Base-by-base conservation (phyloP, 2,888 invertebrate genomes). In the Meiosimyza decipiens region DNA sequence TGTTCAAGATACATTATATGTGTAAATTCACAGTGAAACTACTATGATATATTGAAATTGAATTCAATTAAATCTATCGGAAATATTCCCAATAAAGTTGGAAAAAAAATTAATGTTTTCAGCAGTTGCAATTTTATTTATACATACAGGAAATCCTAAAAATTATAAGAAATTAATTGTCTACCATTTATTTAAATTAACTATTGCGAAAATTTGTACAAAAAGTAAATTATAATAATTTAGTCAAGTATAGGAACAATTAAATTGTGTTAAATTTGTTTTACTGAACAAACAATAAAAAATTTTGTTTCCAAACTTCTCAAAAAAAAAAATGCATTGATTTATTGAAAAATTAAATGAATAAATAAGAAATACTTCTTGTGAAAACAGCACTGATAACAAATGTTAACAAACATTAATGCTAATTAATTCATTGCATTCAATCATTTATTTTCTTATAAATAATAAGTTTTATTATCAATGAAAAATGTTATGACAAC, bases 391-490 rank as follows among this genome's bases (percentile, higher is more conserved):
- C 15, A 73, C 60, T 40, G 40, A 12, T 51, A 64, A 73, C 52
- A 22, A 65, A 51, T 67, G 54, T 65, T 54, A 28, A 28, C 28
- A 28, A 28, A 28, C 28, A 3, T 28, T 28, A 28, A 28, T 28
- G 28, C 28, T 28, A 28, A 28, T 28, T 28, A 28, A 28, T 28
- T 28, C 40, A 72, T 67, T 54, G 33, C 59, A 70, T 71, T 40
- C 54, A 72, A 47, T 40, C 15, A 70, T 66, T 50, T 49, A 54
- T 72, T 64, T 22, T 51, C 18, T 57, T 40, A 55, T 57, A 64
- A 11, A 16, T 49, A 33, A 63, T 60, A 62, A 13, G 15, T 62
- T 65, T 64, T 63, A 62, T 51, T 51, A 40, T 70, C 60, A 69
- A 69, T 69, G 51, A 59, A 16, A 28, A 33, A 16, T 51, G 12